Evolutionary conservation across 2,888 invertebrate species (phyloP).

Genomic region (Kryphioiulus occultus): DNA sequence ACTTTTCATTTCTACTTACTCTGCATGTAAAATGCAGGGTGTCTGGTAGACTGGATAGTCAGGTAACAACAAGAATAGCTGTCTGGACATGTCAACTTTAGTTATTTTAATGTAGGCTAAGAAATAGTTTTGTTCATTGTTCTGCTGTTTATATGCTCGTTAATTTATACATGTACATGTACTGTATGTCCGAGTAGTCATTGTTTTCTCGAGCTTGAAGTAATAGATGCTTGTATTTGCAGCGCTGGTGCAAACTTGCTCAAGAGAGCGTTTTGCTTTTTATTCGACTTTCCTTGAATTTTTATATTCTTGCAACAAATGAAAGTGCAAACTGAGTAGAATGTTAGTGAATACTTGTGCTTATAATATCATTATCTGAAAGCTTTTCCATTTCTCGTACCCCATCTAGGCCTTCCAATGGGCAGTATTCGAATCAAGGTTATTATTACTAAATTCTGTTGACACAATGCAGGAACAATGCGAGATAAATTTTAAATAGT

Average conservation of each 20-base stretch:
- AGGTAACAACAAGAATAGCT: neutral
- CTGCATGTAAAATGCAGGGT: constrained; percentile 2
- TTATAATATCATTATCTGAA: neutral
- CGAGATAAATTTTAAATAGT: too few relatives aligned
- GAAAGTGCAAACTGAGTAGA: too few relatives aligned
- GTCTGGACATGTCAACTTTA: neutral
- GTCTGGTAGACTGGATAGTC: neutral
- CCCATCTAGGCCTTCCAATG: neutral
- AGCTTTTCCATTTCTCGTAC: neutral
- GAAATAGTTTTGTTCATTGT: neutral
- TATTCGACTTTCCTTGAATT: too few relatives aligned
- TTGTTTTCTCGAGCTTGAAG: neutral
- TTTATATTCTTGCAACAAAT: too few relatives aligned
- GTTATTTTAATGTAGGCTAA: neutral
- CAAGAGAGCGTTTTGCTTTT: too few relatives aligned
- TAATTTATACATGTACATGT: too few relatives aligned
- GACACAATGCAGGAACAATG: too few relatives aligned
- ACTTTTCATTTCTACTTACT: constrained; percentile 36
- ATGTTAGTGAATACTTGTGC: too few relatives aligned
- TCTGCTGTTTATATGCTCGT: neutral
- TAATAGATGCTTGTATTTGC: neutral
- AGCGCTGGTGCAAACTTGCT: neutral
- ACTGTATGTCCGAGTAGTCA: neutral
- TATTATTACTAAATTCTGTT: neutral
- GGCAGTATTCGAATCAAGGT: neutral